phyloP scores from a whole-genome alignment of 1,140 invertebrate genomes.

The Heliothis virescens region DNA sequence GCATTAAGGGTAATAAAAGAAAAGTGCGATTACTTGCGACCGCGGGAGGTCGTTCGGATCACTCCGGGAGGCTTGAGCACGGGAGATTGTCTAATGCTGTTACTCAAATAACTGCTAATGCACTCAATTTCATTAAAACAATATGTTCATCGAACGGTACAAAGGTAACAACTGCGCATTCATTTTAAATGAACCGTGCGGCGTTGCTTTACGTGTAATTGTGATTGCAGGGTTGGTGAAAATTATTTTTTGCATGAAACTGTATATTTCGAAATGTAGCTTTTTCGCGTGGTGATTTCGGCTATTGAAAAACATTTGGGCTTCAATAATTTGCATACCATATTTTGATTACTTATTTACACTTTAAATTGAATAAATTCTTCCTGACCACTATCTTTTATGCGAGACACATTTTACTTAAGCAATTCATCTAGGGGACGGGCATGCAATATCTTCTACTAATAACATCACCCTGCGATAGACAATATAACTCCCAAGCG shows the following conservation, averaged over 20 bases:
- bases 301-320: slow-evolving; percentile 7
- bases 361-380: too few species aligned
- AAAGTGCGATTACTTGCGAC: slow-evolving; percentile 56
- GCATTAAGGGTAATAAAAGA: slow-evolving; percentile 59
- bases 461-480: slow-evolving; percentile 11
- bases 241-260: slow-evolving; percentile 25
- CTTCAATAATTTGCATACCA: neutral
- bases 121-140: slow-evolving; percentile 52
- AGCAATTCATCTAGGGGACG: neutral
- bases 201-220: slow-evolving; percentile 28
- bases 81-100: slow-evolving; percentile 59
- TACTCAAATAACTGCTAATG: slow-evolving; percentile 57
- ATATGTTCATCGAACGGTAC: slow-evolving; percentile 9
- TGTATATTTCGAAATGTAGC: neutral
- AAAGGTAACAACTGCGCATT: neutral
- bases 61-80: slow-evolving; percentile 47
- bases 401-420: neutral
- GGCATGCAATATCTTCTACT: neutral
- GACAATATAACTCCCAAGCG: neutral
- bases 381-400: too few species aligned
- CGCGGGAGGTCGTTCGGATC: slow-evolving; percentile 55
- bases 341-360: neutral
- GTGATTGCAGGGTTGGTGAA: slow-evolving; percentile 35
- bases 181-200: slow-evolving; percentile 40
- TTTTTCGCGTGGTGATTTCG: slow-evolving; percentile 3